These are phyloP conservation scores for Suillia variegata DNA, from an alignment of 2,888 invertebrate species.

Conservation along the genomic window DNA sequence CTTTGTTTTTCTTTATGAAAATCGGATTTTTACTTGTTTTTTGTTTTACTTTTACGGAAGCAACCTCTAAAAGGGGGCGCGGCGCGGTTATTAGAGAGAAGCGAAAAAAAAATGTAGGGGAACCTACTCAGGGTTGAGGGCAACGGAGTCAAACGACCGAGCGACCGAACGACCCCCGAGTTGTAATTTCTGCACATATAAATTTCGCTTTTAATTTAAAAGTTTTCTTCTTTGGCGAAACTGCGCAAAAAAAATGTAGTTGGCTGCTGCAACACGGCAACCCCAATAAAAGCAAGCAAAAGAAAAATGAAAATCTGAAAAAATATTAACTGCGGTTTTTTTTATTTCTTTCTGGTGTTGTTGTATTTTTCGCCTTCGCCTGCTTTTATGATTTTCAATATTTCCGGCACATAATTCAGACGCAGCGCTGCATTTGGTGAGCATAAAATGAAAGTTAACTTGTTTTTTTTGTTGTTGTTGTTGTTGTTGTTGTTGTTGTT, in stretches of 20 bases:
- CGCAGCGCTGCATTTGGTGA: slow-evolving; percentile 25
- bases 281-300: slow-evolving; percentile 24
- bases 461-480: too few species aligned
- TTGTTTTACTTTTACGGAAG: too few species aligned
- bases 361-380: neutral
- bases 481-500: too few species aligned
- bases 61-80: too few species aligned
- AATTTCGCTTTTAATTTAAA: slow-evolving; percentile 10
- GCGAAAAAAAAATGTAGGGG: too few species aligned
- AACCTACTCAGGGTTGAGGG: too few species aligned
- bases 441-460: too few species aligned
- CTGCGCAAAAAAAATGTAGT: too few species aligned
- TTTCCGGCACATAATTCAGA: slow-evolving; percentile 40
- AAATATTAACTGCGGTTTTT: slow-evolving; percentile 34
- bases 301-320: slow-evolving; percentile 35
- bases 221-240: neutral
- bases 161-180: neutral
- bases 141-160: neutral
- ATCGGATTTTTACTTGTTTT: too few species aligned
- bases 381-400: slow-evolving; percentile 34
- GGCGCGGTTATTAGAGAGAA: too few species aligned
- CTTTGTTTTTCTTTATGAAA: neutral
- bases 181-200: neutral
- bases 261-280: too few species aligned
- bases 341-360: neutral